A percentile compares a stretch with the other conserved stretches of the same genome.
Conservation (phyloP, 2,888 invertebrate genomes). For the Acrobasis consociella region DNA sequence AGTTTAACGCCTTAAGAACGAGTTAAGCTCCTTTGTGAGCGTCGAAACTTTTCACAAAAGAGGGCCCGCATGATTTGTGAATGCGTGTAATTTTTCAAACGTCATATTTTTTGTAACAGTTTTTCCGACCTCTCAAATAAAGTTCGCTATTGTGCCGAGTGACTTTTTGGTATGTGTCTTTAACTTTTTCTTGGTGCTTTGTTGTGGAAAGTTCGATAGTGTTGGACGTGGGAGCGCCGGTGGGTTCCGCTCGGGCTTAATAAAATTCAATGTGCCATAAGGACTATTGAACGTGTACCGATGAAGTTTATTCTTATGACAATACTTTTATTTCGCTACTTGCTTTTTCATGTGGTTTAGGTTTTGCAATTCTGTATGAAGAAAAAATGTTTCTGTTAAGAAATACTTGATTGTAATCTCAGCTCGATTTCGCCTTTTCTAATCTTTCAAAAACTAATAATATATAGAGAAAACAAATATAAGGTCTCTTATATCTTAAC, state of each 20-base stretch:
- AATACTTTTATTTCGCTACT: constrained; percentile 24
- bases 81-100: constrained; percentile 82
- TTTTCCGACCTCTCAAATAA: constrained; percentile 70
- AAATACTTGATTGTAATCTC: no score
- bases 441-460: no score
- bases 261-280: constrained; percentile 52
- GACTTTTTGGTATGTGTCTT: constrained; percentile 71
- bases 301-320: constrained; percentile 37
- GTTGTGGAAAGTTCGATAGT: constrained; percentile 68
- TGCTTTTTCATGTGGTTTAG: neutral
- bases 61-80: constrained; percentile 79
- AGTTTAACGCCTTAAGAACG: constrained; percentile 67
- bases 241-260: constrained; percentile 54
- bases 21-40: constrained; percentile 73
- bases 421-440: no score
- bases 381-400: no score
- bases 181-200: constrained; percentile 62
- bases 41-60: constrained; percentile 75
- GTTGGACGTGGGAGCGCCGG: constrained; percentile 57
- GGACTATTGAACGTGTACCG: constrained; percentile 40
- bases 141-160: constrained; percentile 72
- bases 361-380: neutral
- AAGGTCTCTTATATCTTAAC: no score
- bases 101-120: constrained; percentile 80
- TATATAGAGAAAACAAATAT: no score